Base-by-base conservation (phyloP, 2,797 vertebrate genomes). In the Orestias chungarensis region DNA sequence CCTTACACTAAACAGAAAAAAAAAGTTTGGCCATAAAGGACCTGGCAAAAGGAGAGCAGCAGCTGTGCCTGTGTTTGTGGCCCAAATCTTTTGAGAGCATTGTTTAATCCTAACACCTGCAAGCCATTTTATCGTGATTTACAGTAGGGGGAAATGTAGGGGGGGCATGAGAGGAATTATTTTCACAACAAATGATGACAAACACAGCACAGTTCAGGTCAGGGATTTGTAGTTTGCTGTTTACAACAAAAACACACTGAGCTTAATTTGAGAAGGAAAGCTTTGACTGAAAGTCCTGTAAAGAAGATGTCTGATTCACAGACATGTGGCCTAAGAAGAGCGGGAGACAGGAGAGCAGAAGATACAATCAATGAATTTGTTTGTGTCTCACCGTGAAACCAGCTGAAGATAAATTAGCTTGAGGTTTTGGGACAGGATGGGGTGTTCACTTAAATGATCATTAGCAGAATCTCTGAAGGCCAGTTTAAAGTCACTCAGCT, bases 101-200 rank as follows among this genome's bases (percentile, higher is more conserved):
- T 95, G 95, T 96, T 96, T 96, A 97, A 97, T 96, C 95, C 95
- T 95, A 96, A 97, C 96, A 98, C 97, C 97, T 99, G 97, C 96
- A 97, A 97, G 94, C 96, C 95, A 98, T 98, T 97, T 96, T 94
- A 95, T 96, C 95, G 95, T 95, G 96, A 96, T 97, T 97, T 97
- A 97, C 96, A 97, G 96, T 95, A 94, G 95, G 95, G 20, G 95
- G 80, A 87, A 94, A 95, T 94, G 93, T 75, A 74, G 78, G 81
- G 90, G 86, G 55, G 84, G 87, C 85, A 86, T 70, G 70, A 88
- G 92, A 93, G 93, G 94, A 92, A 93, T 89, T 96, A 95, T 96
- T 96, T 96, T 95, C 94, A 95, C 95, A 96, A 95, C 94, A 96
- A 95, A 95, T 94, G 95, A 96, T 93, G 94, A 94, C 94, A 94